phyloP scores from a whole-genome alignment of 1,140 invertebrate species.

The Leptinotarsa undecemlineata region DNA sequence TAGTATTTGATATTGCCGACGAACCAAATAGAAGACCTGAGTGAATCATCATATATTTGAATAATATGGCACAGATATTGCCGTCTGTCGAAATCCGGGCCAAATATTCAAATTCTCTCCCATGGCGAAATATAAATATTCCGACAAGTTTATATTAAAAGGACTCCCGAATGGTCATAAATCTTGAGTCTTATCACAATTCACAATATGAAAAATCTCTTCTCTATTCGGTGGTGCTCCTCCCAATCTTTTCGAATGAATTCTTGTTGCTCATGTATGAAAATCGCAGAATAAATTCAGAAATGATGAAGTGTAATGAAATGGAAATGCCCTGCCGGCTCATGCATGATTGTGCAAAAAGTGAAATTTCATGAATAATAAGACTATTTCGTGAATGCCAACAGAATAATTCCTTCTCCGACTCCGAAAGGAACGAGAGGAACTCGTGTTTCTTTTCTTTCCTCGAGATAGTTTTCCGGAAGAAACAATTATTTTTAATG shows the following conservation, averaged over 20 bases:
- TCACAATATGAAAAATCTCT: conserved; percentile 25
- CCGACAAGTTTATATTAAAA: conserved; percentile 25
- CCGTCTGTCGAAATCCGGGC: background rate
- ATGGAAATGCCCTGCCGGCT: conserved; percentile 19
- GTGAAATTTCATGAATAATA: conserved; percentile 20
- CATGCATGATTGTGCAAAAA: conserved; percentile 23
- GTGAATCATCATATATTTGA: background rate
- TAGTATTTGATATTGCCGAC: too few relatives aligned
- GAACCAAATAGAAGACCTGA: too few relatives aligned
- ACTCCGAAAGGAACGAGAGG: background rate
- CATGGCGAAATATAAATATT: conserved; percentile 19
- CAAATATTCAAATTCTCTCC: conserved; percentile 9
- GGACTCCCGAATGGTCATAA: conserved; percentile 15
- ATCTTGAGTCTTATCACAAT: conserved; percentile 24
- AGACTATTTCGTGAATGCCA: conserved; percentile 19
- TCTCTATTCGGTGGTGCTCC: background rate
- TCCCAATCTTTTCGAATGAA: conserved; percentile 24
- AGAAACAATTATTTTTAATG: background rate
- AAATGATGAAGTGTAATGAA: conserved; percentile 27
- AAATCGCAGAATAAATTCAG: conserved; percentile 15
- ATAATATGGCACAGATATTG: background rate
- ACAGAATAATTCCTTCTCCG: background rate
- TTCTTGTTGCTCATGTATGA: conserved; percentile 22
- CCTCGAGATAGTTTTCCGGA: background rate
- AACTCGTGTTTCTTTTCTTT: background rate